These are phyloP conservation scores for Drosophila koepferae DNA, from an alignment of 2,888 invertebrate species.

Conservation along the genomic window DNA sequence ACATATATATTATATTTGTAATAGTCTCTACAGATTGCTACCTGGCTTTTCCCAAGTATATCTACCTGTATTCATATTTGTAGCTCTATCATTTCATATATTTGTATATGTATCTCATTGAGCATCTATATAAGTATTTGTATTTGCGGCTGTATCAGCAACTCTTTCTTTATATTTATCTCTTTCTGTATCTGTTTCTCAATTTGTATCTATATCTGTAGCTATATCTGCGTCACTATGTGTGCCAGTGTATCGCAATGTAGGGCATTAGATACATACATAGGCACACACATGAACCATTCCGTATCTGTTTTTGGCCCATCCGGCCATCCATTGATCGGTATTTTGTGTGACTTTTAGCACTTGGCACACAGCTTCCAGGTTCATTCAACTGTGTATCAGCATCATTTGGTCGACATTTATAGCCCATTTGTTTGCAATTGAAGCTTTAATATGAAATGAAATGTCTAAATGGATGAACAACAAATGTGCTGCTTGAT, in stretches of 20 bases:
- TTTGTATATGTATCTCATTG: background rate
- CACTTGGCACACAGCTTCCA: constrained; percentile 6
- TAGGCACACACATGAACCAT: constrained; percentile 7
- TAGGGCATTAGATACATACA: constrained; percentile 33
- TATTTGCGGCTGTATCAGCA: background rate
- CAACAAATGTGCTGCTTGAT: background rate
- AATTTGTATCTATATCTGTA: constrained; percentile 1
- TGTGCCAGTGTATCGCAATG: constrained; percentile 9
- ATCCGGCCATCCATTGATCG: constrained; percentile 39
- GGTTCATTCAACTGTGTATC: constrained; percentile 47
- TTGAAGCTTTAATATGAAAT: background rate
- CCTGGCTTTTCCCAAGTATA: background rate
- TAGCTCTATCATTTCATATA: background rate
- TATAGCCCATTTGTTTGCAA: constrained; percentile 3
- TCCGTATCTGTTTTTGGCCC: constrained; percentile 2
- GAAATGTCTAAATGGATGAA: background rate
- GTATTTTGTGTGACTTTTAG: background rate
- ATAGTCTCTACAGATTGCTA: background rate
- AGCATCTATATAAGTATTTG: background rate
- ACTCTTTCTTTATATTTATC: background rate
- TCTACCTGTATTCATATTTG: background rate
- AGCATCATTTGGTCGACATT: background rate
- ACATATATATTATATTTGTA: background rate
- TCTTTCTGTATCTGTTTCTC: constrained; percentile 2
- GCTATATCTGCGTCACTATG: constrained; percentile 6